Evolutionary conservation across 2,113 vertebrate species (phyloP).

Genomic region (Gnathochromis pfefferi): DNA sequence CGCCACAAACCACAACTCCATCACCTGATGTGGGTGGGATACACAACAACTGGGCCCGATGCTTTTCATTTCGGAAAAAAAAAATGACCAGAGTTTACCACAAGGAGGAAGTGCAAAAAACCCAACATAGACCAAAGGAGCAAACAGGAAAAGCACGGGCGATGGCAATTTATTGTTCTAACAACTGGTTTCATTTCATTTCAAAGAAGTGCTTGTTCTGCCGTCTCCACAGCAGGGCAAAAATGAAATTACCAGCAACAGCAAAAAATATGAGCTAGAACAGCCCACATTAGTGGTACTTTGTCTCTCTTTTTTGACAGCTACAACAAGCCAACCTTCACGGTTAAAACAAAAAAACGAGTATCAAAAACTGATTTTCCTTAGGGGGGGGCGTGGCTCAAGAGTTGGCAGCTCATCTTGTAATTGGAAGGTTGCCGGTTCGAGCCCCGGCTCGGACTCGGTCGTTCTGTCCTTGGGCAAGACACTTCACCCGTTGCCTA

Average conservation of each 20-base stretch:
- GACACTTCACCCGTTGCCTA: rapidly evolving
- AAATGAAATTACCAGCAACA: not conserved
- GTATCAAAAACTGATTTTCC: rapidly evolving
- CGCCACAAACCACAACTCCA: not conserved
- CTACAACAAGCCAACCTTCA: not conserved
- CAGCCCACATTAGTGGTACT: not conserved
- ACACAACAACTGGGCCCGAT: not conserved
- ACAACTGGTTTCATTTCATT: not conserved
- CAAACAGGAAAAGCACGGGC: not conserved
- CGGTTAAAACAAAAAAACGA: not conserved
- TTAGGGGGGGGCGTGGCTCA: rapidly evolving
- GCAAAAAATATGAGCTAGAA: not conserved
- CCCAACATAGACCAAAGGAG: not conserved
- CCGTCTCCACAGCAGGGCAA: not conserved
- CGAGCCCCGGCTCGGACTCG: rapidly evolving
- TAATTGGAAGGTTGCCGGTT: not conserved
- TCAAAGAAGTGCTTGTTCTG: not conserved
- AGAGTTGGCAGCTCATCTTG: not conserved
- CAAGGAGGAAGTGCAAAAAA: not conserved
- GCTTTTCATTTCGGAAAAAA: not conserved
- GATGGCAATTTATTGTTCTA: not conserved
- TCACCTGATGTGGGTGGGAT: not conserved
- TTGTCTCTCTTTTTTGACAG: not conserved
- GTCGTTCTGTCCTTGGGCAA: not conserved
- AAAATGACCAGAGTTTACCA: not conserved